A percentile compares a stretch with the other conserved stretches of the same genome.
phyloP scores from a whole-genome alignment of 2,797 vertebrate species.

The Euthynnus affinis region DNA sequence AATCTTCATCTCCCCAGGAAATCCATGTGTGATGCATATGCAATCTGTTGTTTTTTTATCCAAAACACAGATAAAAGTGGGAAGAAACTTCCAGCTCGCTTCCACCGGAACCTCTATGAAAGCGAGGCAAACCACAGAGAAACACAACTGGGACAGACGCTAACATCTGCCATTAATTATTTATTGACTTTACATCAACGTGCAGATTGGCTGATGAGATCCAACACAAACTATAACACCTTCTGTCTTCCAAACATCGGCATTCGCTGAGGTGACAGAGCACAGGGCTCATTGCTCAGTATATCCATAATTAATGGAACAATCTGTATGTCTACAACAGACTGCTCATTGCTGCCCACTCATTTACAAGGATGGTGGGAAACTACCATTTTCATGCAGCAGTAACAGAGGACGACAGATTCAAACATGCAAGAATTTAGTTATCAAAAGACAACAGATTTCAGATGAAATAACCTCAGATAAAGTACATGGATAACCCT shows the following conservation, averaged over 20 bases:
- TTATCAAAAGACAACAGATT: background rate
- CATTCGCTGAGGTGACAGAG: conserved; percentile 29
- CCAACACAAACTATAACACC: conserved; percentile 53
- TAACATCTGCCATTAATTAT: conserved; percentile 58
- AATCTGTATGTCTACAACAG: conserved; percentile 43
- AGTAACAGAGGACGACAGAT: background rate
- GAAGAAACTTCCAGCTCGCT: conserved; percentile 8
- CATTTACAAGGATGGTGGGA: conserved; percentile 14
- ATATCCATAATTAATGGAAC: conserved; percentile 63
- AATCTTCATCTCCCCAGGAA: background rate
- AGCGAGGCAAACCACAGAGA: background rate
- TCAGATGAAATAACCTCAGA: too few species aligned
- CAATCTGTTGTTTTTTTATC: conserved; percentile 14
- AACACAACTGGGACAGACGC: conserved; percentile 28
- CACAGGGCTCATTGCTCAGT: conserved; percentile 22
- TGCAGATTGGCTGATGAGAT: conserved; percentile 47
- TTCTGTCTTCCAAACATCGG: conserved; percentile 38
- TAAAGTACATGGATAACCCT: too few species aligned
- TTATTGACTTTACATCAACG: conserved; percentile 46
- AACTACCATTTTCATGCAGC: background rate
- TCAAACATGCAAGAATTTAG: background rate
- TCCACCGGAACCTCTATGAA: background rate
- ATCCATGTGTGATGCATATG: background rate
- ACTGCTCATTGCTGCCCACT: conserved; percentile 7
- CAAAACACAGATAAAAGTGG: conserved; percentile 13